These are phyloP conservation scores for Aphelinus certus DNA, from an alignment of 1,140 invertebrate genomes.

Conservation along the genomic window DNA sequence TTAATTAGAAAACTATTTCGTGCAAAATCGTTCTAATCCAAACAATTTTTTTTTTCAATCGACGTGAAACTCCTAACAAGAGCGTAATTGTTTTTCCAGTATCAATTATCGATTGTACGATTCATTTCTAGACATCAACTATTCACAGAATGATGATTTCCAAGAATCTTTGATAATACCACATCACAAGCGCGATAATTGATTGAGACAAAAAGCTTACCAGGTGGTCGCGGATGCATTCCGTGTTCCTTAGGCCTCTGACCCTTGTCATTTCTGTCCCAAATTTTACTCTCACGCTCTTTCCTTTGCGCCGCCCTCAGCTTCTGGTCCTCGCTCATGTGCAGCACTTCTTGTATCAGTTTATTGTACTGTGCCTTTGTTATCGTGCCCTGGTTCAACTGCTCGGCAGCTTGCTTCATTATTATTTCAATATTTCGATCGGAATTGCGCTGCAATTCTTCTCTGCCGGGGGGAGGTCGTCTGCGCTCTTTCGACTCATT, in stretches of 20 bases:
- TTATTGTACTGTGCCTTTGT: constrained; percentile 82
- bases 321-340: constrained; percentile 82
- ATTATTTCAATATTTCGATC: constrained; percentile 79
- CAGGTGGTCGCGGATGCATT: constrained; percentile 32
- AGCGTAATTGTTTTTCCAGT: too few species aligned
- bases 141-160: too few species aligned
- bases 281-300: constrained; percentile 60
- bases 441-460: constrained; percentile 59
- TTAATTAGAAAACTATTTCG: too few species aligned
- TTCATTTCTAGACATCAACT: too few species aligned
- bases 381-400: constrained; percentile 78
- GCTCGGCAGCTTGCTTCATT: constrained; percentile 83
- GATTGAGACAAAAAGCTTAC: constrained; percentile 1
- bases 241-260: constrained; percentile 34
- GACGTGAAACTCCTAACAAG: too few species aligned
- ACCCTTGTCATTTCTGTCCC: constrained; percentile 33
- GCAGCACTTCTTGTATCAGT: constrained; percentile 79
- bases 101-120: too few species aligned
- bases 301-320: constrained; percentile 78
- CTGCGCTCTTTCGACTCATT: constrained; percentile 56
- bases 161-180: too few species aligned
- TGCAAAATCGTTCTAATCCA: too few species aligned
- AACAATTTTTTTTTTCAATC: too few species aligned
- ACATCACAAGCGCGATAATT: neutral
- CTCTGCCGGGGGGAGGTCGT: constrained; percentile 57